Conservation (phyloP, 2,797 vertebrate genomes). For the Sebastes paucispinis region DNA sequence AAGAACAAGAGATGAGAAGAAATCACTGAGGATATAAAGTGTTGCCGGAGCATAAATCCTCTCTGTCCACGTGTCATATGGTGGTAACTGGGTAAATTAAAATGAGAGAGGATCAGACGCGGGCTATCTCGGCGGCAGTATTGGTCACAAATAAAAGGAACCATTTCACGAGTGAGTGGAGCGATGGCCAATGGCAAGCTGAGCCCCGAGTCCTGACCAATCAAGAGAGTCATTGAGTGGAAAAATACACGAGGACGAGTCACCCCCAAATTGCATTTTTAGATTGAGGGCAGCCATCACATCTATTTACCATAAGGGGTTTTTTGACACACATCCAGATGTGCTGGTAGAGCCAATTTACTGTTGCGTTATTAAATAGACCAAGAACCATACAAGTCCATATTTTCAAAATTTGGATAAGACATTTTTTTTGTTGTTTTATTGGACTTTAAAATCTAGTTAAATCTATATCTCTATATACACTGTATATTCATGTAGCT, state of each 20-base stretch:
- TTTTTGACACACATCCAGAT: not conserved
- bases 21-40: not conserved
- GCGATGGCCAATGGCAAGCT: slow-evolving; percentile 38
- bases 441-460: too few species aligned
- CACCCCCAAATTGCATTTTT: not conserved
- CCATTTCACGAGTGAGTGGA: slow-evolving; percentile 60
- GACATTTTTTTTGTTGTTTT: too few species aligned
- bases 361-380: not conserved
- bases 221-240: slow-evolving; percentile 32
- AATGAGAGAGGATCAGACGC: not conserved
- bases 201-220: slow-evolving; percentile 20
- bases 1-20: not conserved
- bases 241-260: slow-evolving; percentile 36
- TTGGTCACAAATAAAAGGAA: slow-evolving; percentile 32
- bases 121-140: not conserved
- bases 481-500: too few species aligned
- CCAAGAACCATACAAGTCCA: too few species aligned
- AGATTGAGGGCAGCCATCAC: slow-evolving; percentile 15
- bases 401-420: too few species aligned
- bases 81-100: not conserved
- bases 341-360: not conserved
- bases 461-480: too few species aligned
- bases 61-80: not conserved
- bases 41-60: not conserved
- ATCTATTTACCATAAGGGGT: not conserved